Evolutionary conservation across 2,113 vertebrate genomes (phyloP).

Genomic region (Clarias macrocephalus): DNA sequence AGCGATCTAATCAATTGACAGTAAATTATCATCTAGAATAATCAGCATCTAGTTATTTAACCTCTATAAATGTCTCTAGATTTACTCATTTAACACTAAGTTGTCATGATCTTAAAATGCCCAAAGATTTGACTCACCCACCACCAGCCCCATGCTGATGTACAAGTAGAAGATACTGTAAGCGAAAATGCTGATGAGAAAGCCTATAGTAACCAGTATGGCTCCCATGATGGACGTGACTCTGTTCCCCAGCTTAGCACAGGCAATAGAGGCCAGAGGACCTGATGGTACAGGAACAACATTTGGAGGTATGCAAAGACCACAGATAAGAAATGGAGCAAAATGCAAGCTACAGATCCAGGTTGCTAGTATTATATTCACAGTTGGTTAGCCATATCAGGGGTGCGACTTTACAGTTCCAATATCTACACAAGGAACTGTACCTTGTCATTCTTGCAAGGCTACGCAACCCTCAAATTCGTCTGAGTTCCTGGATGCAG

Average conservation of each 20-base stretch:
- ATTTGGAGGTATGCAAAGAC: not conserved
- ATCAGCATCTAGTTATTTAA: not conserved
- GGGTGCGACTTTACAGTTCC: conserved; percentile 33
- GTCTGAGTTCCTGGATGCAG: conserved; percentile 28
- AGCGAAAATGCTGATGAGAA: conserved; percentile 84
- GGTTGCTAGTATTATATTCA: conserved; percentile 25
- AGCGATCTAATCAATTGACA: not conserved
- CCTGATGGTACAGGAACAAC: conserved; percentile 65
- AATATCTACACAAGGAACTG: conserved; percentile 39
- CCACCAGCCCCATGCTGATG: conserved; percentile 86
- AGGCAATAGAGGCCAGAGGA: conserved; percentile 78
- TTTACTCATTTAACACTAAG: not conserved
- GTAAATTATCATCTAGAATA: not conserved
- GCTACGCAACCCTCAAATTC: conserved; percentile 30
- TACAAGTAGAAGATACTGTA: conserved; percentile 83
- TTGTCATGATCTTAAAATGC: not conserved
- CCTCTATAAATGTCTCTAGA: not conserved
- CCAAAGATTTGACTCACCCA: conserved; percentile 76
- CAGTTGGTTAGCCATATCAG: conserved; percentile 12
- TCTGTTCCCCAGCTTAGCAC: conserved; percentile 77
- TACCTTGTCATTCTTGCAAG: conserved; percentile 39
- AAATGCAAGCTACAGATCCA: conserved; percentile 21
- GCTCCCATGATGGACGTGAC: conserved; percentile 78
- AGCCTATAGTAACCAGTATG: conserved; percentile 78
- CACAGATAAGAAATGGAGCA: not conserved